Evolutionary conservation across 2,888 invertebrate genomes (phyloP).

Genomic region (Coelinius sp.): DNA sequence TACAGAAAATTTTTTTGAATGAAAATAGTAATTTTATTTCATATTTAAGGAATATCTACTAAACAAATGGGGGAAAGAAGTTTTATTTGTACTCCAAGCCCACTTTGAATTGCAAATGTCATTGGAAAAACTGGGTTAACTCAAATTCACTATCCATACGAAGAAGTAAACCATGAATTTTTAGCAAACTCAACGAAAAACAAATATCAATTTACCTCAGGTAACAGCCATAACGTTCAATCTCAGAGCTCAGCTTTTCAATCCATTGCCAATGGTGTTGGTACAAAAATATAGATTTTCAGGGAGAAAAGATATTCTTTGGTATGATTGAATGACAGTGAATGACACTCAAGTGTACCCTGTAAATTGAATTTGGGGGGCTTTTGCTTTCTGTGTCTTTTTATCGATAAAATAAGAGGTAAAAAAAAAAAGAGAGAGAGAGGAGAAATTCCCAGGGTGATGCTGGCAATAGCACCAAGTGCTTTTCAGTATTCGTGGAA

Average conservation of each 20-base stretch:
- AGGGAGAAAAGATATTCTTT: not conserved
- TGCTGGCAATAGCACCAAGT: not conserved
- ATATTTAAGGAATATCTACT: not conserved
- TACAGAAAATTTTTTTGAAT: not conserved
- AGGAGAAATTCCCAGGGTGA: not conserved
- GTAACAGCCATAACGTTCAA: not conserved
- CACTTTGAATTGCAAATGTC: slow-evolving; percentile 27
- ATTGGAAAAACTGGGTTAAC: slow-evolving; percentile 13
- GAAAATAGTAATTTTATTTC: not conserved
- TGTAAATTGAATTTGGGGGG: slow-evolving; percentile 1
- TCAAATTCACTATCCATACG: not conserved
- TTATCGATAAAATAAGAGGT: not conserved
- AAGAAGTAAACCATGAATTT: slow-evolving; percentile 2
- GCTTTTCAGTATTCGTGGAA: not conserved
- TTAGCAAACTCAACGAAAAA: slow-evolving; percentile 7
- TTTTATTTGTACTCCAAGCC: not conserved
- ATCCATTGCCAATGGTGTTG: not conserved
- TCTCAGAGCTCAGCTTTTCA: not conserved
- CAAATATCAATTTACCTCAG: slow-evolving; percentile 8
- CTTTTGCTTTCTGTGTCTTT: not conserved
- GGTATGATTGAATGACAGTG: slow-evolving; percentile 4
- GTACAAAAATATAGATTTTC: not conserved
- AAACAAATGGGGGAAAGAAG: not conserved
- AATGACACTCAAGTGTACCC: slow-evolving; percentile 5
- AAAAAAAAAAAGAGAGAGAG: not conserved